Conservation (phyloP, 2,797 vertebrate species). For the Microctenopoma steveboyesi region DNA sequence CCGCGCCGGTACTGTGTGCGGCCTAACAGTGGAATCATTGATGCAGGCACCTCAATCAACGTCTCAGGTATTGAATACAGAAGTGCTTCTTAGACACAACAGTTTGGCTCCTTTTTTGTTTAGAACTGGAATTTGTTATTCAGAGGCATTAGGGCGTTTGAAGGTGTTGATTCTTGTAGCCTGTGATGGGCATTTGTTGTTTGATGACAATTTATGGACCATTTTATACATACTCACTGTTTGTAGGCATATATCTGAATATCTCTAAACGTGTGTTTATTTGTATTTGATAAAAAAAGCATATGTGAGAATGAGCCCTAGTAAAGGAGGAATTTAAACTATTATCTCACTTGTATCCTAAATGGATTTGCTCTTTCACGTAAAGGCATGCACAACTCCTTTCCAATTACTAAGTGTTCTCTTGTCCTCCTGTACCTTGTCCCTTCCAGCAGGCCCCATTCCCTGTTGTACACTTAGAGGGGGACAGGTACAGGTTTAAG, state of each 20-base stretch:
- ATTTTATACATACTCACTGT: background rate
- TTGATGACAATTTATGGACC: background rate
- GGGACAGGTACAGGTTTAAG: conserved; percentile 57
- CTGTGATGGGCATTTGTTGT: background rate
- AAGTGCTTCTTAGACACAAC: background rate
- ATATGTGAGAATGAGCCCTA: background rate
- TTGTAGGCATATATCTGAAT: background rate
- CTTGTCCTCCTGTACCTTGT: background rate
- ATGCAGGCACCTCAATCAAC: conserved; percentile 95
- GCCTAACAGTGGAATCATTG: conserved; percentile 98
- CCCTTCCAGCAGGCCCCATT: conserved; percentile 20
- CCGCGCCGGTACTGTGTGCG: conserved; percentile 98
- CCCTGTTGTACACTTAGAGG: conserved; percentile 22
- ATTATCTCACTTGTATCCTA: background rate
- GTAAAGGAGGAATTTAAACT: background rate
- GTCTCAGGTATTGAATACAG: conserved; percentile 88
- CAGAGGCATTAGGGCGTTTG: background rate
- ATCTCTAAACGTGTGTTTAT: background rate
- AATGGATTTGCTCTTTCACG: conserved; percentile 10
- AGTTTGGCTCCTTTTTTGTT: background rate
- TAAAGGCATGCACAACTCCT: background rate
- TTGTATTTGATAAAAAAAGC: background rate
- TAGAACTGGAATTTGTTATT: background rate
- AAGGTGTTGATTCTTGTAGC: background rate
- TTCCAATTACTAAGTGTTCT: background rate